A percentile compares a stretch with the other conserved stretches of the same genome.
Conservation (phyloP, 2,797 vertebrate species). For the Lutjanus argentimaculatus region DNA sequence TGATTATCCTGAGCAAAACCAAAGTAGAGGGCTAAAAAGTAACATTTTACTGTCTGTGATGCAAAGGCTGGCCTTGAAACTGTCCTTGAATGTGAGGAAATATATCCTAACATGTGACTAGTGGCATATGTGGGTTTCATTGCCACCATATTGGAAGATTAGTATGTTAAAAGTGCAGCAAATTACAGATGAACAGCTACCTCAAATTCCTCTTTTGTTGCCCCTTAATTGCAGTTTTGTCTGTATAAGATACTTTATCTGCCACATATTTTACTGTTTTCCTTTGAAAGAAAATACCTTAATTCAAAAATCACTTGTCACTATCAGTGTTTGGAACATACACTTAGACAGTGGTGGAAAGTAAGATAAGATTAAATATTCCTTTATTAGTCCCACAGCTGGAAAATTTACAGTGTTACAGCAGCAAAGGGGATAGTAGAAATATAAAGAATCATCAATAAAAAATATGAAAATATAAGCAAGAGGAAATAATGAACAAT, state of each 20-base stretch:
- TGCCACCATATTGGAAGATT: conserved; percentile 2
- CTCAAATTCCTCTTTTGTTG: conserved; percentile 17
- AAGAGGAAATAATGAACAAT: too few species aligned
- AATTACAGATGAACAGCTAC: neutral
- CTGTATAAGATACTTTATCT: neutral
- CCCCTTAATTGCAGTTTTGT: neutral
- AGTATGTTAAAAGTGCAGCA: conserved; percentile 17
- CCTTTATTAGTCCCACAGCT: too few species aligned
- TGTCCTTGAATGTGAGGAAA: neutral
- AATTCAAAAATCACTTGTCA: too few species aligned
- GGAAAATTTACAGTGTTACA: too few species aligned
- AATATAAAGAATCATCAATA: too few species aligned
- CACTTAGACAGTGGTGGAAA: too few species aligned
- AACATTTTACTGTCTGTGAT: conserved; percentile 2
- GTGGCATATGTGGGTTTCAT: neutral
- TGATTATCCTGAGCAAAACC: conserved; percentile 36
- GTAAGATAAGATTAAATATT: too few species aligned
- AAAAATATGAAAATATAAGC: too few species aligned
- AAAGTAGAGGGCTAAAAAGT: conserved; percentile 13
- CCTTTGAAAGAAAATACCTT: neutral
- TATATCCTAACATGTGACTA: neutral
- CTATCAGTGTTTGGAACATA: too few species aligned
- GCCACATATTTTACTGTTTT: neutral
- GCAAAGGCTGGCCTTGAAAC: conserved; percentile 22
- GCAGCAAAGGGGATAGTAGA: too few species aligned